Percentiles rank a stretch among this genome's conserved stretches.
Conservation (phyloP, 2,797 vertebrate species). For the Rhabdomys pumilio region DNA sequence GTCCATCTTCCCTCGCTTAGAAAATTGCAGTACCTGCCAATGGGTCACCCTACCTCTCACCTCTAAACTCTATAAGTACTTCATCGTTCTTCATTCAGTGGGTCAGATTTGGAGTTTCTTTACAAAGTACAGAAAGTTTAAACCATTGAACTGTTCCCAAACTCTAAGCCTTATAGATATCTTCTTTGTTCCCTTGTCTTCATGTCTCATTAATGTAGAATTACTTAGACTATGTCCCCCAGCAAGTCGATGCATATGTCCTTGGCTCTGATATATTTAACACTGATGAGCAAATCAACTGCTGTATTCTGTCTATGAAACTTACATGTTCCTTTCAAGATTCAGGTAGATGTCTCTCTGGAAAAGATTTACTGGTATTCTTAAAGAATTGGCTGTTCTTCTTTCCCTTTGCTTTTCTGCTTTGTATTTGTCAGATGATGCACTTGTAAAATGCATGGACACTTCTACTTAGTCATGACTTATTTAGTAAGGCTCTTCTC, state of each 20-base stretch:
- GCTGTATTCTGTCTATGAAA: neutral
- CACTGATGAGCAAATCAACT: neutral
- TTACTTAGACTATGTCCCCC: neutral
- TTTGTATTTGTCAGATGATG: neutral
- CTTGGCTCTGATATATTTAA: conserved; percentile 14
- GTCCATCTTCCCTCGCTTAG: neutral
- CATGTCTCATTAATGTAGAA: neutral
- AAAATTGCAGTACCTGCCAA: neutral
- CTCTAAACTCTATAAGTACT: neutral
- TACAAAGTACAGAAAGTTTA: neutral
- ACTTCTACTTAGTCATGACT: neutral
- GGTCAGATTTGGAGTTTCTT: neutral
- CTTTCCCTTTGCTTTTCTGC: neutral
- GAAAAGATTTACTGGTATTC: neutral
- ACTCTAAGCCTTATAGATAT: neutral
- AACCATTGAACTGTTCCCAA: neutral
- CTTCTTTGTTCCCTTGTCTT: neutral
- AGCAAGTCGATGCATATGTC: neutral
- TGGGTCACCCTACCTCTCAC: neutral
- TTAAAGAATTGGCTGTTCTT: neutral
- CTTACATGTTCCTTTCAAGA: conserved; percentile 38
- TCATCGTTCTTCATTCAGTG: neutral
- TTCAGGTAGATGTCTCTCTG: neutral
- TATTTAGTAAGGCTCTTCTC: conserved; percentile 7
- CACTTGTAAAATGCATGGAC: conserved; percentile 22